Conservation (phyloP, 2,113 vertebrate genomes). For the Egretta garzetta region DNA sequence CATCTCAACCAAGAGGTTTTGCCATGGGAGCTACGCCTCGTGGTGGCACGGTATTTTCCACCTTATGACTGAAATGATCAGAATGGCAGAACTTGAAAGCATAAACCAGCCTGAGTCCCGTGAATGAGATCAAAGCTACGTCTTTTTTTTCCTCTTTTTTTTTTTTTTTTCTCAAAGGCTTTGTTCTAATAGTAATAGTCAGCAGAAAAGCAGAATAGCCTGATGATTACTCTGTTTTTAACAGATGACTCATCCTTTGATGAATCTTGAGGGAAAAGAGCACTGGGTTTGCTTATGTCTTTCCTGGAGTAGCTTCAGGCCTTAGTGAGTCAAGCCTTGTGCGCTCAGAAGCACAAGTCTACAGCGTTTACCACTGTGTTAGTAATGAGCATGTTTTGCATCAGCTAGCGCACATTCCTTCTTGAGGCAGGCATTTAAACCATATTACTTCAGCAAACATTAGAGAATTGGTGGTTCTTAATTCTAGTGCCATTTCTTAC, state of each 20-base stretch:
- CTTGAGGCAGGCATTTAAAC: conserved; percentile 25
- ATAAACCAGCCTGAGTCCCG: neutral
- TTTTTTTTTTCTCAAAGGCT: neutral
- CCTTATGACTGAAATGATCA: neutral
- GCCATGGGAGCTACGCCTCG: neutral
- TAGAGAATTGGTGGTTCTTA: neutral
- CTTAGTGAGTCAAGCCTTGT: conserved; percentile 11
- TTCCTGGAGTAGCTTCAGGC: conserved; percentile 52
- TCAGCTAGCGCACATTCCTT: conserved; percentile 12
- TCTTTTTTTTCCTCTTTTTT: fast-evolving
- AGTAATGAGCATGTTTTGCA: neutral
- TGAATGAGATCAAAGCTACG: conserved; percentile 15
- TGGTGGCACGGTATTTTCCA: neutral
- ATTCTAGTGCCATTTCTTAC: neutral
- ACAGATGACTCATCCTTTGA: conserved; percentile 59
- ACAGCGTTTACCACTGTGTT: neutral
- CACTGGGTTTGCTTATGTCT: conserved; percentile 36
- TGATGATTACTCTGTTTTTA: conserved; percentile 57
- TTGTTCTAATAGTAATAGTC: conserved; percentile 52
- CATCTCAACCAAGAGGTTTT: neutral
- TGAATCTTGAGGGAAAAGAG: conserved; percentile 44
- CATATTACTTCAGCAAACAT: conserved; percentile 26
- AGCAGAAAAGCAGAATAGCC: conserved; percentile 50
- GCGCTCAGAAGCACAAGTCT: neutral
- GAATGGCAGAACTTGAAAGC: conserved; percentile 6